Conservation (phyloP, 2,797 vertebrate genomes). For the Sebastes diaconus region DNA sequence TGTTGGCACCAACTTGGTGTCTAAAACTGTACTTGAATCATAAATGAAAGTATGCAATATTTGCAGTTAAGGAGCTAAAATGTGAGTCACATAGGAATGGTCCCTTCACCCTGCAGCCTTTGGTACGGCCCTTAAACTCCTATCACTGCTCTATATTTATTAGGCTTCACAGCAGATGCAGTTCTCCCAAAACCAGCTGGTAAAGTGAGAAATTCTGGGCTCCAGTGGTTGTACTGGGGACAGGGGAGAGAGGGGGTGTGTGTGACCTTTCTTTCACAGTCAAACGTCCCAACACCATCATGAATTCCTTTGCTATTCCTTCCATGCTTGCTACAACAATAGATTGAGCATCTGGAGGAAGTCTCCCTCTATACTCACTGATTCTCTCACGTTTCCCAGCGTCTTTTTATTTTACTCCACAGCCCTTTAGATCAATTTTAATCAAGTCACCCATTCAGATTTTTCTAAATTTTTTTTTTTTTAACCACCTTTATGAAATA, state of each 20-base stretch:
- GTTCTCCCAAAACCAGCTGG: constrained; percentile 57
- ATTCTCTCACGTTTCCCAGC: not conserved
- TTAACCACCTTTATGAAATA: not conserved
- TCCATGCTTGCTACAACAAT: constrained; percentile 36
- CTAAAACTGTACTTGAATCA: not conserved
- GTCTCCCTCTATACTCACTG: not conserved
- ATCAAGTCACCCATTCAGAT: not conserved
- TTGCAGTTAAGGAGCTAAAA: not conserved
- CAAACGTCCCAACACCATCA: constrained; percentile 29
- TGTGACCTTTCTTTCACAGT: constrained; percentile 25
- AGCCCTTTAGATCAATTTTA: not conserved
- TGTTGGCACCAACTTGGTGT: no score
- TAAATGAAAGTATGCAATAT: not conserved
- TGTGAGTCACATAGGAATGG: not conserved
- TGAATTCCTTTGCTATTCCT: constrained; percentile 45
- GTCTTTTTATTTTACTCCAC: not conserved
- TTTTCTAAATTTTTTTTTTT: not conserved
- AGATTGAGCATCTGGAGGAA: constrained; percentile 51
- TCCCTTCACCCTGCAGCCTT: no score
- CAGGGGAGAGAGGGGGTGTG: not conserved
- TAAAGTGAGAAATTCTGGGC: constrained; percentile 59
- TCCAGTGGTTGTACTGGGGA: constrained; percentile 49
- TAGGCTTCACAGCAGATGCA: constrained; percentile 17
- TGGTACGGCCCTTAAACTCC: not conserved
- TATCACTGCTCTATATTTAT: constrained; percentile 14